Evolutionary conservation across 2,113 vertebrate genomes (phyloP).

Genomic region (Cinclus mexicanus): DNA sequence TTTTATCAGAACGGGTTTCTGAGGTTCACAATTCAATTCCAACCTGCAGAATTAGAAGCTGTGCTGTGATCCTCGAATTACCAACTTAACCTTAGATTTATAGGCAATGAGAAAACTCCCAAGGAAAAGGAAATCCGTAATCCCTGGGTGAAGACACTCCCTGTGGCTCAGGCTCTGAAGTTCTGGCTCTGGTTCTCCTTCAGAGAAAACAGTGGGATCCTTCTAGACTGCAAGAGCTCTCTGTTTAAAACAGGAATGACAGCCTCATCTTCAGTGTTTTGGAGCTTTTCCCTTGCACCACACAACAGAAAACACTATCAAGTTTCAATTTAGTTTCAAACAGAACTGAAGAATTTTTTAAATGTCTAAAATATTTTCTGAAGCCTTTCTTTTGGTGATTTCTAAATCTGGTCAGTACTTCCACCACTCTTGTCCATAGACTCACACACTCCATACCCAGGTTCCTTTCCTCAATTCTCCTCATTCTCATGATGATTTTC

Average conservation of each 20-base stretch:
- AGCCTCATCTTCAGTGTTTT: accelerated
- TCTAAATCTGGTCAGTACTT: background rate
- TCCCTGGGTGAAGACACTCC: background rate
- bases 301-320: background rate
- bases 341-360: background rate
- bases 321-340: background rate
- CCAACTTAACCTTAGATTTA: background rate
- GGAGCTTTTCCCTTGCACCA: background rate
- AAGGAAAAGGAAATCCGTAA: background rate
- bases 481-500: background rate
- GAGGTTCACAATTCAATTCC: background rate
- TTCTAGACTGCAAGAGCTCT: background rate
- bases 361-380: background rate
- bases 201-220: background rate
- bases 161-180: background rate
- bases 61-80: background rate
- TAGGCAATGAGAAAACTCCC: background rate
- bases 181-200: background rate
- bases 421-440: background rate
- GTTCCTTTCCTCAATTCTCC: background rate
- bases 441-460: background rate
- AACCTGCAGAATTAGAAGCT: background rate
- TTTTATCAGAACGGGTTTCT: background rate
- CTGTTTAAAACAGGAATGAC: background rate
- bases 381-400: background rate